A percentile compares a stretch with the other conserved stretches of the same genome.
Evolutionary conservation across 2,113 vertebrate genomes (phyloP).

Genomic region (Alaudala cheleensis): DNA sequence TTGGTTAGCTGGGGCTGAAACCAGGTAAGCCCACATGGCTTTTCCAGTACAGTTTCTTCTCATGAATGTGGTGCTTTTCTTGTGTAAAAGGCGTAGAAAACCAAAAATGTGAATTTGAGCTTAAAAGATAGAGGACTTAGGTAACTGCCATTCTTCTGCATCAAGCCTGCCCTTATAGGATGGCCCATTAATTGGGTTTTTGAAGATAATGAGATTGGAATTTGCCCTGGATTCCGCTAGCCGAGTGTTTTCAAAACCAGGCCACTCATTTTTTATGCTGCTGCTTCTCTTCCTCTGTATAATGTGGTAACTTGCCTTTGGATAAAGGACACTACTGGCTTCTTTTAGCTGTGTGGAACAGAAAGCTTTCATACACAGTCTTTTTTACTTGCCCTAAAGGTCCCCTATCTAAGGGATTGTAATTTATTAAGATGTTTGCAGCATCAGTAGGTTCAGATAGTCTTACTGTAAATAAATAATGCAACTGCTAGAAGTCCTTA

Average conservation of each 20-base stretch:
- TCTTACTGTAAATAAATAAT: constrained; percentile 37
- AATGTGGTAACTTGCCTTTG: not conserved
- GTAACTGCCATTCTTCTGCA: not conserved
- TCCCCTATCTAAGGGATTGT: not conserved
- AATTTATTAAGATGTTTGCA: not conserved
- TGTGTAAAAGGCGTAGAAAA: not conserved
- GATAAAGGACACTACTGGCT: not conserved
- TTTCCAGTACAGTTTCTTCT: not conserved
- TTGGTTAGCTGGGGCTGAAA: not conserved
- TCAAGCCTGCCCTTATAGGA: not conserved
- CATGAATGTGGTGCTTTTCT: not conserved
- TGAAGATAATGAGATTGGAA: not conserved
- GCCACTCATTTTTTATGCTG: not conserved
- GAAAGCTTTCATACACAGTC: not conserved
- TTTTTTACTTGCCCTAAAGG: not conserved
- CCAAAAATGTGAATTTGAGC: not conserved
- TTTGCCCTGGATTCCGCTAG: not conserved
- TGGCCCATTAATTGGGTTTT: not conserved
- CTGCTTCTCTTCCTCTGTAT: not conserved
- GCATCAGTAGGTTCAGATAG: not conserved
- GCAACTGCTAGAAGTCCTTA: not conserved
- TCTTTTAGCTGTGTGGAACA: not conserved
- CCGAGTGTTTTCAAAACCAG: not conserved
- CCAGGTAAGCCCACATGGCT: not conserved
- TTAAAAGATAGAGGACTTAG: not conserved